These are phyloP conservation scores for Agrochola lychnidis DNA, from an alignment of 2,888 invertebrate genomes.

Conservation along the genomic window DNA sequence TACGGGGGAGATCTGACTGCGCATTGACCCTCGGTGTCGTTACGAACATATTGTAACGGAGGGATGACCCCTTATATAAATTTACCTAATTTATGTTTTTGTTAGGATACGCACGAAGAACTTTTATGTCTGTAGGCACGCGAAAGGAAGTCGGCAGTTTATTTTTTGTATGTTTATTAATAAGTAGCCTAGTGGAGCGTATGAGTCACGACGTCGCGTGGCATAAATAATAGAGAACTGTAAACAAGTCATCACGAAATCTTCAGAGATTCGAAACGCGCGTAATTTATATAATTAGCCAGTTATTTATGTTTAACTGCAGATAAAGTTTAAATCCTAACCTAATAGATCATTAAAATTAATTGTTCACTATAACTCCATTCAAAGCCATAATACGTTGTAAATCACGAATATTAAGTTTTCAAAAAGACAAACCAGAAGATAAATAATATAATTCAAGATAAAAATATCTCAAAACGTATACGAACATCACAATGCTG, in stretches of 20 bases:
- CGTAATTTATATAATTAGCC: conserved; percentile 62
- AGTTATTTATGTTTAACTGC: conserved; percentile 46
- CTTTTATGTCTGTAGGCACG: conserved; percentile 88
- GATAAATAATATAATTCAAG: conserved; percentile 24
- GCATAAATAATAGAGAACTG: conserved; percentile 81
- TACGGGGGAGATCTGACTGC: conserved; percentile 85
- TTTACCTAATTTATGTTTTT: conserved; percentile 90
- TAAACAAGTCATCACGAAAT: conserved; percentile 78
- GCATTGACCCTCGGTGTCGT: conserved; percentile 87
- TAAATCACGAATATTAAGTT: conserved; percentile 41
- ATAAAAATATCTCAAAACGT: conserved; percentile 7
- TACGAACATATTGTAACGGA: conserved; percentile 89
- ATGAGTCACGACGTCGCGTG: conserved; percentile 82
- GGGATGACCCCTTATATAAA: conserved; percentile 89
- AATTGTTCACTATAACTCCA: conserved; percentile 16
- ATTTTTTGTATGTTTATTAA: conserved; percentile 85
- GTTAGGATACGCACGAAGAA: conserved; percentile 89
- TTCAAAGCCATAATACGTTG: conserved; percentile 19
- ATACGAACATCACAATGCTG: not conserved
- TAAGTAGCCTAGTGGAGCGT: conserved; percentile 78
- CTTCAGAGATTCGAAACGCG: conserved; percentile 69
- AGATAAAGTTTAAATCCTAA: conserved; percentile 58
- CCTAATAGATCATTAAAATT: conserved; percentile 53
- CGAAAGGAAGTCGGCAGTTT: conserved; percentile 88
- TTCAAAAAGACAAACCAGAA: conserved; percentile 29